Percentiles rank a stretch among this genome's conserved stretches.
Conservation (phyloP, 2,888 invertebrate species). For the Miltochrista miniata region DNA sequence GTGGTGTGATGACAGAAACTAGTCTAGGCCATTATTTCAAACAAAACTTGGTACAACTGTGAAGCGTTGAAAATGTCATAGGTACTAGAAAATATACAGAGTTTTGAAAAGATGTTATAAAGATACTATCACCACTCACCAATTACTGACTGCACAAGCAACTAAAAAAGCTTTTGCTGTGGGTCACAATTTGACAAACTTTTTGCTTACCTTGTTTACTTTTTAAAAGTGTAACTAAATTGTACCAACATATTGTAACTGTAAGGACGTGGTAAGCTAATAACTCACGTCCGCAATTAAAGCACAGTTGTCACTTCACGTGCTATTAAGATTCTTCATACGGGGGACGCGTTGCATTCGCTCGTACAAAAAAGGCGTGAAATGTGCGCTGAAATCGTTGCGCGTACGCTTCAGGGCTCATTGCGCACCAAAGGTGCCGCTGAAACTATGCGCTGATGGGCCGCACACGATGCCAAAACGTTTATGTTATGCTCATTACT, state of each 20-base stretch:
- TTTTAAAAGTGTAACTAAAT: not conserved
- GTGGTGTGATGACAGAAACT: too few species aligned
- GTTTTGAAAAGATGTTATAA: too few species aligned
- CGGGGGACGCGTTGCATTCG: slow-evolving; percentile 46
- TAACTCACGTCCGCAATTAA: slow-evolving; percentile 61
- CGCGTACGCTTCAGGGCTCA: slow-evolving; percentile 73
- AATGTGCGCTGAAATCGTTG: slow-evolving; percentile 70
- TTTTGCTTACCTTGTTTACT: not conserved
- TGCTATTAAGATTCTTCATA: slow-evolving; percentile 65
- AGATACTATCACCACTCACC: too few species aligned
- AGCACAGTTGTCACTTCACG: slow-evolving; percentile 70
- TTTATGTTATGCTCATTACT: slow-evolving; percentile 33
- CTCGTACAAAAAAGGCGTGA: slow-evolving; percentile 74
- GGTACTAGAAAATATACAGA: too few species aligned
- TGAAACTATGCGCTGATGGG: slow-evolving; percentile 69
- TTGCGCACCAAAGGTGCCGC: slow-evolving; percentile 72
- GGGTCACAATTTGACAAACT: too few species aligned
- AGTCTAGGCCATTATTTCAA: too few species aligned
- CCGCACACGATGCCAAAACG: slow-evolving; percentile 68
- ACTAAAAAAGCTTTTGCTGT: too few species aligned
- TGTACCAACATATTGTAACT: not conserved
- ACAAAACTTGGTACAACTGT: too few species aligned
- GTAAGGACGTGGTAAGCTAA: slow-evolving; percentile 29
- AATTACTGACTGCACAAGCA: too few species aligned
- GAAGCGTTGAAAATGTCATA: too few species aligned